Evolutionary conservation across 2,113 vertebrate species (phyloP), one percentile per base, ranked within the genome.

Genomic region (Ursus arctos): DNA sequence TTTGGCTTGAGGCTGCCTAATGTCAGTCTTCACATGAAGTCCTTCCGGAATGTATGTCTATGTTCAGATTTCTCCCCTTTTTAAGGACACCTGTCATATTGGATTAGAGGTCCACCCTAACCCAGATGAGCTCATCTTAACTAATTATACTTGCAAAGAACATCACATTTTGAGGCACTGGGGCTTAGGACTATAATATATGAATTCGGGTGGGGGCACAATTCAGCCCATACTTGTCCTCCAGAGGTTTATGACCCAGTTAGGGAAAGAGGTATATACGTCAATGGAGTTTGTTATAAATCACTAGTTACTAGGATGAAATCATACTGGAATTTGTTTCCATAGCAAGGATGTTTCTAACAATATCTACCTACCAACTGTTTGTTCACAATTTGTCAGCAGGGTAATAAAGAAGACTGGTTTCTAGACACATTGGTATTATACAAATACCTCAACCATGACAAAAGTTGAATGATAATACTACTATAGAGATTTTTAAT

Each of bases 281-380:
- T 24, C 67, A 84, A 40, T n/a, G 63, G 55, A 10, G 36, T 61
- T 69, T 95, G 28, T 92, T 87, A 92, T 95, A 90, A 93, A 81
- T 79, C 72, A 28, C 57, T 61, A 65, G 40, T 92, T 57, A 79
- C 36, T 57, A 86, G 11, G 51, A 89, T 93, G 28, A 96, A 95
- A 77, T 97, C 63, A 67, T 49, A 71, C 65, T 94, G 67, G 22
- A 76, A 88, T 94, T 94, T 96, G 84, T 94, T 88, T 51, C 55
- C 69, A 82, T 11, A 93, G 72, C 85, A 80, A 96, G 19, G 8
- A 72, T 61, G 81, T 97, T 94, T 84, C 40, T 84, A 22, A 51
- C 82, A 65, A 33, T 76, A 67, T 55, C 83, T 86, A 72, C 57
- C 65, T 82, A 13, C 33, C 47, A 6, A n/a, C 47, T 59, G n/a